phyloP scores from a whole-genome alignment of 2,113 vertebrate genomes.

The Hippocampus guttulatus region DNA sequence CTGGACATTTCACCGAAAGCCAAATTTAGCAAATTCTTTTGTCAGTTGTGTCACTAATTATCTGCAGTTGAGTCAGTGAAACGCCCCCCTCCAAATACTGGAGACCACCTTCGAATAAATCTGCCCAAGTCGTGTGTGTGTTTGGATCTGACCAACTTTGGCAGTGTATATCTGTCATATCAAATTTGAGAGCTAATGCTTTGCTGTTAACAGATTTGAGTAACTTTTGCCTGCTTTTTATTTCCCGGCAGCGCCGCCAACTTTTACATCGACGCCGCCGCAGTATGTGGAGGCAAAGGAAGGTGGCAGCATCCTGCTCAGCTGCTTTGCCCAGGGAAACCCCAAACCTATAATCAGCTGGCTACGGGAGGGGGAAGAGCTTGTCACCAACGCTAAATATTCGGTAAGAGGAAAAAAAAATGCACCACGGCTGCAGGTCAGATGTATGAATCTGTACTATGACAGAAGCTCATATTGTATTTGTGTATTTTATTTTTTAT shows the following conservation, averaged over 20 bases:
- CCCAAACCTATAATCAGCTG: constrained; percentile 96
- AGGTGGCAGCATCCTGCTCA: constrained; percentile 86
- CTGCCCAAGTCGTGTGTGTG: no score
- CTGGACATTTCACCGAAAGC: no score
- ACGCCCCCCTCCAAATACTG: no score
- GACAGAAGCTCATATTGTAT: constrained; percentile 27
- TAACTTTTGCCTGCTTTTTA: neutral
- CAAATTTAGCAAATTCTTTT: no score
- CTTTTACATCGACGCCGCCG: constrained; percentile 92
- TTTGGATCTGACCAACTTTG: no score
- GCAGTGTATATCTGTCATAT: no score
- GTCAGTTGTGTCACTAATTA: no score
- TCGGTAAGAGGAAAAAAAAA: constrained; percentile 71
- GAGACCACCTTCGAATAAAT: no score
- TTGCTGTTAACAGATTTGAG: neutral
- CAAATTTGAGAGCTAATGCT: neutral
- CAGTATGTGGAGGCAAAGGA: constrained; percentile 97
- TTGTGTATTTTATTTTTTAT: no score
- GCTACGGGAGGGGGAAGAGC: constrained; percentile 87
- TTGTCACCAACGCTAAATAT: constrained; percentile 84
- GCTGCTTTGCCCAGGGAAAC: constrained; percentile 93
- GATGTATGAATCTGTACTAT: constrained; percentile 24
- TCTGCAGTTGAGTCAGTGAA: no score
- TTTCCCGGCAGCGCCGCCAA: constrained; percentile 83
- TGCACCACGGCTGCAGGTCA: neutral